phyloP scores from a whole-genome alignment of 2,888 invertebrate species.

The Hoplodrina ambigua region DNA sequence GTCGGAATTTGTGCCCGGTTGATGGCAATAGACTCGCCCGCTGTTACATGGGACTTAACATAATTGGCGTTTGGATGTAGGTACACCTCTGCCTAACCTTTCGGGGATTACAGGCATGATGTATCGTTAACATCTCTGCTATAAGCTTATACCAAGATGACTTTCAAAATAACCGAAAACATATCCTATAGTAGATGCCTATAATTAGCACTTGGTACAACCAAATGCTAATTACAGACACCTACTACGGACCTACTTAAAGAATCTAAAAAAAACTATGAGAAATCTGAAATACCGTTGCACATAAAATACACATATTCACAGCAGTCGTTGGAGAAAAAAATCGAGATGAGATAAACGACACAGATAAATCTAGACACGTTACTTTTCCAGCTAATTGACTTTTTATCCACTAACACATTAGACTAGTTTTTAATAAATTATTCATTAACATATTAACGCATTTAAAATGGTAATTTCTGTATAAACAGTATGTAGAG shows the following conservation, averaged over 20 bases:
- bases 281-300: conserved; percentile 33
- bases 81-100: too few relatives aligned
- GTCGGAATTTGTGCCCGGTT: too few relatives aligned
- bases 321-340: conserved; percentile 25
- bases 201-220: neutral
- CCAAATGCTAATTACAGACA: too few relatives aligned
- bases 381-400: conserved; percentile 55
- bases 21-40: too few relatives aligned
- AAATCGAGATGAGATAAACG: conserved; percentile 39
- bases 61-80: too few relatives aligned
- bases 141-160: too few relatives aligned
- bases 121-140: too few relatives aligned
- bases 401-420: conserved; percentile 54
- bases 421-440: conserved; percentile 48
- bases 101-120: too few relatives aligned
- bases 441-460: conserved; percentile 57
- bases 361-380: conserved; percentile 51
- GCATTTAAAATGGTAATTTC: conserved; percentile 50
- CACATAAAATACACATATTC: conserved; percentile 9
- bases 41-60: too few relatives aligned
- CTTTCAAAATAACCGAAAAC: too few relatives aligned
- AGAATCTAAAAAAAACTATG: conserved; percentile 1
- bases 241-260: neutral
- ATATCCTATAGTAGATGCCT: too few relatives aligned
- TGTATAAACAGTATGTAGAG: conserved; percentile 22